Evolutionary conservation across 2,797 vertebrate species (phyloP).

Genomic region (Cossypha polioptera): DNA sequence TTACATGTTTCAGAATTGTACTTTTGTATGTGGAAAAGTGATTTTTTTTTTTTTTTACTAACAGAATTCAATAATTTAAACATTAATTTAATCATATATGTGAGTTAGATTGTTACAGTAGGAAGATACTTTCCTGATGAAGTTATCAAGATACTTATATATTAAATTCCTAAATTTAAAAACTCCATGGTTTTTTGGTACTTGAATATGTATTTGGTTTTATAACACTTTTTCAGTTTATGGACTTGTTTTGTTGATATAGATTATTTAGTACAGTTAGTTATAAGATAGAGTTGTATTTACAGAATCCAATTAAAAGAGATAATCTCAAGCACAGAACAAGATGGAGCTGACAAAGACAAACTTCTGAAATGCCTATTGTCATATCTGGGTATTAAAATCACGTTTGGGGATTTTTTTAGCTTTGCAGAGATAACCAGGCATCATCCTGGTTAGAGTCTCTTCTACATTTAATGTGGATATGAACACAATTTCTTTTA

Average conservation of each 20-base stretch:
- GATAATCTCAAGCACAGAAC: background rate
- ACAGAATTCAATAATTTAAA: background rate
- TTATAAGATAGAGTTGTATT: background rate
- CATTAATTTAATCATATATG: background rate
- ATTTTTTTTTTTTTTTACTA: background rate
- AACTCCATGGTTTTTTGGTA: accelerated
- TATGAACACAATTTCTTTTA: background rate
- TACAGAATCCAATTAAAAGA: background rate
- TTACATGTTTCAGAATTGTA: background rate
- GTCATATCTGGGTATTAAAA: background rate
- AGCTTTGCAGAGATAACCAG: background rate
- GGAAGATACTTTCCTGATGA: background rate
- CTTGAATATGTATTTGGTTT: background rate
- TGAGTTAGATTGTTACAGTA: background rate
- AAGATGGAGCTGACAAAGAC: background rate
- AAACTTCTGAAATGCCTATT: background rate
- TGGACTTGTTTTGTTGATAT: background rate
- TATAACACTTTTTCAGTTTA: background rate
- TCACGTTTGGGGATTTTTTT: accelerated
- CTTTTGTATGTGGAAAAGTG: background rate
- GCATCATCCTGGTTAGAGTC: background rate
- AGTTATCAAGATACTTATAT: background rate
- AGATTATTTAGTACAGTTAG: background rate
- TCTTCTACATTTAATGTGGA: background rate
- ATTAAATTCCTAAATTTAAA: background rate